Base-by-base conservation (phyloP, 2,797 vertebrate genomes). In the Oophaga sylvatica region DNA sequence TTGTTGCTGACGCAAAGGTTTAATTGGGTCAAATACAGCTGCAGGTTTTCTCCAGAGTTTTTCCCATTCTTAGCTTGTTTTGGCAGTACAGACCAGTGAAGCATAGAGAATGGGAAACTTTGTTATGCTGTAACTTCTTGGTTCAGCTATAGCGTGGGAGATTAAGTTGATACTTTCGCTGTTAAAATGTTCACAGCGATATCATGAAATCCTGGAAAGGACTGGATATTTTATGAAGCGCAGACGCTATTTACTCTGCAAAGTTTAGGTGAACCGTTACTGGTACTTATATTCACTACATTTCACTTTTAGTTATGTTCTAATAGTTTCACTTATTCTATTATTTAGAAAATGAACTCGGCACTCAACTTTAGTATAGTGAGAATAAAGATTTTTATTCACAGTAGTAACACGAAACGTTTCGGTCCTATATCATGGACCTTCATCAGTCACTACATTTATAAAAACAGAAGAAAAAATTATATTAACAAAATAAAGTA, bases 31-130 rank as follows among this genome's bases (percentile, higher is more conserved):
- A 76, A 35, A 75, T 26, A 19, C 53, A 83, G 76, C 22, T 41
- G 57, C 41, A 84, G 71, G 57, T 57, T 70, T 84, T 63, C 70
- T 84, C 48, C n/a, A 17, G 71, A 45, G 70, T 85, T 76, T 53
- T 65, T 11, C 35, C 35, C 10, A 53, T 63, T 84, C 59, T 15
- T 45, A 26, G 35, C 60, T 53, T 65, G 45, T 67, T 76, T 78
- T 1, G 53, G 62, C 59, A 48, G n/a, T 65, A 76, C 62, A 68
- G 41, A 29, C 45, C 84, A 85, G 41, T 79, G 84, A 85, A 77
- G 84, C 84, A 68, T 35, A 68, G 19, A 85, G n/a, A 84, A 35
- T 41, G 70, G 73, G 31, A 85, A 85, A 85, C 41, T 76, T 85
- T 62, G 70, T 65, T 85, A 57, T 19, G 84, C 48, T 85, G 17